Conservation (phyloP, 1,140 invertebrate genomes). For the Papilio xuthus region DNA sequence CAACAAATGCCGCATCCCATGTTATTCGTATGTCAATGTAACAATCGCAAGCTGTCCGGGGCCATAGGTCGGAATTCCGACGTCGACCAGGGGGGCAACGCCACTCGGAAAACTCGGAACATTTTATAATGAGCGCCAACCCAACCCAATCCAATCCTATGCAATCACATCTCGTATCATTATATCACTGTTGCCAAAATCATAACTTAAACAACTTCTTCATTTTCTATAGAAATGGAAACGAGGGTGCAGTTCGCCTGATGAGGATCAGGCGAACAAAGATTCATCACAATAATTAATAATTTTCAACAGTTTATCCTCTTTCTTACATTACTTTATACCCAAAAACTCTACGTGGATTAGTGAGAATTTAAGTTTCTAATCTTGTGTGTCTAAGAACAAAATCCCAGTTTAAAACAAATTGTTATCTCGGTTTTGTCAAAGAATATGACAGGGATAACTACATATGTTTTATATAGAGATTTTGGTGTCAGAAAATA, state of each 20-base stretch:
- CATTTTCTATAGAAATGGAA: background rate
- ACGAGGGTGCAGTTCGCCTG: background rate
- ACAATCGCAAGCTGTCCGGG: conserved; percentile 44
- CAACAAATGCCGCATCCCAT: conserved; percentile 4
- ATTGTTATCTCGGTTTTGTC: no score
- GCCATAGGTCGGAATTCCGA: conserved; percentile 50
- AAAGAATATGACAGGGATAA: no score
- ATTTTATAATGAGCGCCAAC: conserved; percentile 46
- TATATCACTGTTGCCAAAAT: conserved; percentile 19
- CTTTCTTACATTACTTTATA: no score
- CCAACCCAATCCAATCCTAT: conserved; percentile 14
- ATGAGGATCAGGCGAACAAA: no score
- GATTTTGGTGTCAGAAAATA: no score
- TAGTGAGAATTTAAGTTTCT: background rate
- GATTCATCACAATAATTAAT: no score
- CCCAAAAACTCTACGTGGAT: no score
- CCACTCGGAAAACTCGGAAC: conserved; percentile 44
- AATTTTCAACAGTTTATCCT: no score
- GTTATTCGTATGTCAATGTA: conserved; percentile 22
- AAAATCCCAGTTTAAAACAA: no score
- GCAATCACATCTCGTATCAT: conserved; percentile 8
- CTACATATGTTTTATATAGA: no score
- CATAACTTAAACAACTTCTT: background rate
- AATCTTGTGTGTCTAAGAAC: no score
- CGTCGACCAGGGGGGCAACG: conserved; percentile 43